Conservation (phyloP, 1,140 invertebrate species). For the Tribolium madens region DNA sequence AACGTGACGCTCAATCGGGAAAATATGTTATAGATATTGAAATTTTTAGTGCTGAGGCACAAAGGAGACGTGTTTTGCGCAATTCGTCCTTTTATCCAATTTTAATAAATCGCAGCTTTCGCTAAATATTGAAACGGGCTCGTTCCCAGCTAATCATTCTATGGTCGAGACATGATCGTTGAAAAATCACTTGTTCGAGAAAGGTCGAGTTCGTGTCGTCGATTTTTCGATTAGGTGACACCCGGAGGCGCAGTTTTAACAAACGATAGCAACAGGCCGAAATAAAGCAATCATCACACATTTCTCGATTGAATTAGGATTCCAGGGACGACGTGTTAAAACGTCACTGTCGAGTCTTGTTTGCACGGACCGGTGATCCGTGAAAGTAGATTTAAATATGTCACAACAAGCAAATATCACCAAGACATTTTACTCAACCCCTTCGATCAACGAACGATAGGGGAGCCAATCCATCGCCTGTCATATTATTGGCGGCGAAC, state of each 20-base stretch:
- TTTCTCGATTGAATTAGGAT: constrained; percentile 36
- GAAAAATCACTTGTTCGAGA: not conserved
- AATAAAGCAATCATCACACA: constrained; percentile 36
- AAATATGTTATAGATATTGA: constrained; percentile 39
- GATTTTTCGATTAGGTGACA: constrained; percentile 5
- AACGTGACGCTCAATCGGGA: constrained; percentile 17
- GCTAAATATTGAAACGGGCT: not conserved
- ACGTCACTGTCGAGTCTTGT: constrained; percentile 39
- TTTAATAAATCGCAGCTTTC: not conserved
- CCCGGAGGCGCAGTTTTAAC: not conserved
- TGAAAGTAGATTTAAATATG: constrained; percentile 52
- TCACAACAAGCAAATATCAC: constrained; percentile 53
- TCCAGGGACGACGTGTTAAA: not conserved
- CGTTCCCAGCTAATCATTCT: constrained; percentile 10
- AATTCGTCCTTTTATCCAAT: not conserved
- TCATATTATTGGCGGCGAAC: constrained; percentile 14
- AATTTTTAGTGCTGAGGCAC: not conserved
- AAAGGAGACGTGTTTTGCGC: constrained; percentile 8
- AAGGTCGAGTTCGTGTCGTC: constrained; percentile 12
- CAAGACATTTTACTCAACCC: constrained; percentile 50
- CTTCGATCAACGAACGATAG: constrained; percentile 35
- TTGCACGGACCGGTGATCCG: constrained; percentile 42
- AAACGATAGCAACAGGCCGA: constrained; percentile 21
- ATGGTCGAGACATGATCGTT: not conserved
- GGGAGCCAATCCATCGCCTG: constrained; percentile 32